Evolutionary conservation across 2,888 invertebrate species (phyloP).

Genomic region (Atrina japonica): DNA sequence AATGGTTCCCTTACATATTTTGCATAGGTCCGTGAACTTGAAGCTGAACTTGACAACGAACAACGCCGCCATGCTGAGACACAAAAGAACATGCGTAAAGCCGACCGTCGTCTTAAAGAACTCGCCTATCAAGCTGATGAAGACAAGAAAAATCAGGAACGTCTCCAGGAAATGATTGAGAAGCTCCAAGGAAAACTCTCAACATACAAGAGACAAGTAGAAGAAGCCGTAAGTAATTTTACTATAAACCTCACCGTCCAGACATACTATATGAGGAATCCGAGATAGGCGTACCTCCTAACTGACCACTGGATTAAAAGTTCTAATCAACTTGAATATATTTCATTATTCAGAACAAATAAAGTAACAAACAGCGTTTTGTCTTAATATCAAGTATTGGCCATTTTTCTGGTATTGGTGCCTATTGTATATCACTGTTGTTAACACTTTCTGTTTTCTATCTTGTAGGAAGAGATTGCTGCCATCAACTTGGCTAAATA

Average conservation of each 20-base stretch:
- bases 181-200: slow-evolving; percentile 99
- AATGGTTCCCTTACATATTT: too few relatives aligned
- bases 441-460: too few relatives aligned
- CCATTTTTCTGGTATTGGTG: too few relatives aligned
- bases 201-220: slow-evolving; percentile 99
- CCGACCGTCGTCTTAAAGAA: slow-evolving; percentile 98
- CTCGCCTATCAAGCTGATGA: slow-evolving; percentile 90
- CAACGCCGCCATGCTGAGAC: slow-evolving; percentile 99
- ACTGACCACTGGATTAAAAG: too few relatives aligned
- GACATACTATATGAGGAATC: not conserved
- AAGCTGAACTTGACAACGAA: slow-evolving; percentile 96
- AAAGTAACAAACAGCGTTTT: too few relatives aligned
- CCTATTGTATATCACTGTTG: too few relatives aligned
- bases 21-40: slow-evolving; percentile 76
- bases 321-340: too few relatives aligned
- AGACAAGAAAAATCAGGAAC: slow-evolving; percentile 99
- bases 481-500: slow-evolving; percentile 82
- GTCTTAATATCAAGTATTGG: too few relatives aligned
- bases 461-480: slow-evolving; percentile 82
- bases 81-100: slow-evolving; percentile 98
- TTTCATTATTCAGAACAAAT: too few relatives aligned
- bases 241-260: not conserved
- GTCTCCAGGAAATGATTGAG: slow-evolving; percentile 99
- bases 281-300: too few relatives aligned
- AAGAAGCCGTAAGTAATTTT: slow-evolving; percentile 89